phyloP scores from a whole-genome alignment of 2,888 invertebrate species.

The Diabrotica balteata region DNA sequence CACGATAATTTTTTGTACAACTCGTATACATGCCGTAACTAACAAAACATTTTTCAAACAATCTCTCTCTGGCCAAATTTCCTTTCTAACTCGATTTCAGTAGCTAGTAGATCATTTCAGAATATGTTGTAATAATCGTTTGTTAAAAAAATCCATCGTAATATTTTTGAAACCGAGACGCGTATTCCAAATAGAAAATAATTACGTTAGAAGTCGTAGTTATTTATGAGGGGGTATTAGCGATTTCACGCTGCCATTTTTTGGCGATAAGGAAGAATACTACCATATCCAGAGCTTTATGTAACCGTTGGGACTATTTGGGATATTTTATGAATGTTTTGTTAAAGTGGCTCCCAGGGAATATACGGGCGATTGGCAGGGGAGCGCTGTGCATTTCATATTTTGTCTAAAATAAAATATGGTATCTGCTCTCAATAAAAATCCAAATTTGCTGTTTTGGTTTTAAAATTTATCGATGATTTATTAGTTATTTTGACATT shows the following conservation, averaged over 20 bases:
- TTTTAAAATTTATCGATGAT: slow-evolving; percentile 2
- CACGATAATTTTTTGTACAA: no score
- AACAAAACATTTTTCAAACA: no score
- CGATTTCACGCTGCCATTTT: slow-evolving; percentile 36
- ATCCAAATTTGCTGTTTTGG: slow-evolving; percentile 13
- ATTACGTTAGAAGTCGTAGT: slow-evolving; percentile 21
- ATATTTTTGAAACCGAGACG: slow-evolving; percentile 9
- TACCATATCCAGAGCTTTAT: slow-evolving; percentile 36
- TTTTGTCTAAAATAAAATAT: slow-evolving; percentile 31
- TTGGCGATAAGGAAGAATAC: slow-evolving; percentile 36
- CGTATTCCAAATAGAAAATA: slow-evolving; percentile 16
- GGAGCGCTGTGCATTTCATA: slow-evolving; percentile 30
- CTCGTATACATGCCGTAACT: no score
- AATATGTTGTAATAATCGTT: slow-evolving; percentile 15
- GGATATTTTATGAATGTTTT: slow-evolving; percentile 40
- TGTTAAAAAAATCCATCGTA: slow-evolving; percentile 14
- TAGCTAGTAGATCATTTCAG: slow-evolving; percentile 11
- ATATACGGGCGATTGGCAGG: slow-evolving; percentile 25
- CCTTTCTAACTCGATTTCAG: not conserved
- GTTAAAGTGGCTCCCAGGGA: slow-evolving; percentile 32
- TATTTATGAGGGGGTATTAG: slow-evolving; percentile 36
- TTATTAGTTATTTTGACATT: no score
- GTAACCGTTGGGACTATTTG: slow-evolving; percentile 39
- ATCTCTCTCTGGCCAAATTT: no score
- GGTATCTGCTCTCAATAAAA: slow-evolving; percentile 18